A percentile compares a stretch with the other conserved stretches of the same genome.
Evolutionary conservation across 92 coral and sea anemone genomes (phyloP).

Genomic region (Plumapathes pennacea): DNA sequence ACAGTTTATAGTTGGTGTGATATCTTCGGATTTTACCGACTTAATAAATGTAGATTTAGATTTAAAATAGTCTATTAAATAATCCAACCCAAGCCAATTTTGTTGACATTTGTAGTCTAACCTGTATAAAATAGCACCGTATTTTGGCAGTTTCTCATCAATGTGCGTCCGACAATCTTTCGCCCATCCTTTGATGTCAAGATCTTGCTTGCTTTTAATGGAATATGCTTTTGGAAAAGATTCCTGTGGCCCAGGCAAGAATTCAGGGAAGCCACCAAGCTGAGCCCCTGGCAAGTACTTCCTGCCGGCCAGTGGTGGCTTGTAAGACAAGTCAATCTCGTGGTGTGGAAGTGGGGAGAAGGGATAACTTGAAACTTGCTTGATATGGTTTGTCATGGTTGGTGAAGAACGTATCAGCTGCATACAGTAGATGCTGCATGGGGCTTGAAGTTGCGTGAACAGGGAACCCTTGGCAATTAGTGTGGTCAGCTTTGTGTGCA

Average conservation of each 20-base stretch:
- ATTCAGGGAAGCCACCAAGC: slow-evolving; percentile 59
- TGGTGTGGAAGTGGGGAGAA: slow-evolving; percentile 20
- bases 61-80: too few relatives aligned
- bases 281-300: slow-evolving; percentile 50
- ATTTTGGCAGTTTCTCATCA: slow-evolving; percentile 36
- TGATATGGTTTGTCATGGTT: too few relatives aligned
- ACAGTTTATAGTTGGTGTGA: too few relatives aligned
- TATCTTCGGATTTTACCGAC: too few relatives aligned
- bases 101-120: too few relatives aligned
- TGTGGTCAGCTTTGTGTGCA: too few relatives aligned
- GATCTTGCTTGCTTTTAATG: slow-evolving; percentile 15
- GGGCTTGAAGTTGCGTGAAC: too few relatives aligned
- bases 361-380: slow-evolving; percentile 1
- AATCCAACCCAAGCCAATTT: too few relatives aligned
- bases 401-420: too few relatives aligned
- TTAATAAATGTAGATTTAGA: too few relatives aligned
- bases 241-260: slow-evolving; percentile 46
- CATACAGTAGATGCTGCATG: too few relatives aligned
- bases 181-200: slow-evolving; percentile 54
- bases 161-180: slow-evolving; percentile 38
- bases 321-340: slow-evolving; percentile 24
- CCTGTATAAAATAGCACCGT: slow-evolving; percentile 50
- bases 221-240: slow-evolving; percentile 44
- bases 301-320: slow-evolving; percentile 42
- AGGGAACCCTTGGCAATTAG: too few relatives aligned